These are phyloP conservation scores for Colossoma macropomum DNA, from an alignment of 2,113 vertebrate species.

Conservation along the genomic window DNA sequence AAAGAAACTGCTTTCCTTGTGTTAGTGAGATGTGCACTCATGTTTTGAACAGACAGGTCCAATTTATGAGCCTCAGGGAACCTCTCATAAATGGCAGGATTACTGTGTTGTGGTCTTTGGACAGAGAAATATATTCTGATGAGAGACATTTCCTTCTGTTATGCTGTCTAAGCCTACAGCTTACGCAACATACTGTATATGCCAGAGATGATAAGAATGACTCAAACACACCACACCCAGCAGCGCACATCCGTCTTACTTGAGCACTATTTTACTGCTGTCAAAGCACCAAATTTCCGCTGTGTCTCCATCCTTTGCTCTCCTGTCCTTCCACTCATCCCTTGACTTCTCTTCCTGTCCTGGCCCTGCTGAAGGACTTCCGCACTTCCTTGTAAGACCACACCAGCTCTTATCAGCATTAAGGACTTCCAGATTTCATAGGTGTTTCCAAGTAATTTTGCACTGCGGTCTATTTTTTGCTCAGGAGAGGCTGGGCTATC, in stretches of 20 bases:
- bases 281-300: slow-evolving; percentile 38
- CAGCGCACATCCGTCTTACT: slow-evolving; percentile 15
- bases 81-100: not conserved
- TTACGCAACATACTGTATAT: slow-evolving; percentile 8
- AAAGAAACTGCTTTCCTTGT: not conserved
- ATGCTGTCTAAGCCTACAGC: not conserved
- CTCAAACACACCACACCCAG: not conserved
- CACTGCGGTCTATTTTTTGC: not conserved
- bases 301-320: not conserved
- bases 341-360: slow-evolving; percentile 33
- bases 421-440: not conserved
- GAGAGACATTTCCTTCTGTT: slow-evolving; percentile 9
- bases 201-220: slow-evolving; percentile 16
- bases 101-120: not conserved
- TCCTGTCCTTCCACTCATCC: slow-evolving; percentile 38
- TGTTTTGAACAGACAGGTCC: not conserved
- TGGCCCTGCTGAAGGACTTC: slow-evolving; percentile 8
- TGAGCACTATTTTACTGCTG: slow-evolving; percentile 35
- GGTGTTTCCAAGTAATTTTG: slow-evolving; percentile 13
- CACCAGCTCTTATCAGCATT: not conserved
- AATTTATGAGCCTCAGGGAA: not conserved
- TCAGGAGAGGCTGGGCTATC: not conserved
- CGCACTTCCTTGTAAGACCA: slow-evolving; percentile 15
- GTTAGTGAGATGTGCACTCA: not conserved
- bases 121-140: not conserved